Evolutionary conservation across 2,888 invertebrate genomes (phyloP).

Genomic region (Cantharis lateralis): DNA sequence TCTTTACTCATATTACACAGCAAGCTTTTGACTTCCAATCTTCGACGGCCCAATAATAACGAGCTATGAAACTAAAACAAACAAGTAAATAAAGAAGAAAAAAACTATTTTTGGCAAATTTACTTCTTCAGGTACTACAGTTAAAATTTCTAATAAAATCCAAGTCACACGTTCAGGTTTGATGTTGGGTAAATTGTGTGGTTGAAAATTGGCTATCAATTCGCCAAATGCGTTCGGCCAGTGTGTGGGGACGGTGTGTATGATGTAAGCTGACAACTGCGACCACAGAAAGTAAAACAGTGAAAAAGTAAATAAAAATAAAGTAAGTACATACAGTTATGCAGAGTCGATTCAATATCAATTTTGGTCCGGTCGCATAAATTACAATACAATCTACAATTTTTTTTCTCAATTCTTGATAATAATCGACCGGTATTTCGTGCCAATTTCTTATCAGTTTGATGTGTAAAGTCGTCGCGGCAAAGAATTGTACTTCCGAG

Average conservation of each 20-base stretch:
- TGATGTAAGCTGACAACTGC: conserved; percentile 83
- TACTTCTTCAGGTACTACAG: conserved; percentile 89
- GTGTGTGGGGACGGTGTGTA: conserved; percentile 65
- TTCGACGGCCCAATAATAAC: conserved; percentile 52
- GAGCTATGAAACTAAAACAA: conserved; percentile 56
- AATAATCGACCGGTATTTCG: conserved; percentile 81
- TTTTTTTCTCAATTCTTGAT: conserved; percentile 76
- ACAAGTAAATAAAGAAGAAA: background rate
- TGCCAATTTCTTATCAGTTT: conserved; percentile 88
- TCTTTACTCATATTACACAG: conserved; percentile 56
- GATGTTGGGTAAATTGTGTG: conserved; percentile 62
- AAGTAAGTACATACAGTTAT: conserved; percentile 70
- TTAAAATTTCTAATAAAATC: conserved; percentile 81
- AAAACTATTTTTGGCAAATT: conserved; percentile 38
- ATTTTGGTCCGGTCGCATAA: conserved; percentile 80
- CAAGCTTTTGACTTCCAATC: conserved; percentile 51
- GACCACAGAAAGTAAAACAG: conserved; percentile 40
- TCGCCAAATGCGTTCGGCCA: conserved; percentile 75
- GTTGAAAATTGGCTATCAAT: conserved; percentile 63
- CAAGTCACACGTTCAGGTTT: conserved; percentile 65
- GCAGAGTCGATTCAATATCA: conserved; percentile 84
- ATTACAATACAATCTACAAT: conserved; percentile 77
- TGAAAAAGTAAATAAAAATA: background rate
- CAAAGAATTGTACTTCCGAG: conserved; percentile 92
- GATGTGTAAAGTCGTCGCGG: conserved; percentile 85